Evolutionary conservation across 2,888 invertebrate species (phyloP), one percentile per base, ranked within the genome.

Genomic region (Alitta virens): DNA sequence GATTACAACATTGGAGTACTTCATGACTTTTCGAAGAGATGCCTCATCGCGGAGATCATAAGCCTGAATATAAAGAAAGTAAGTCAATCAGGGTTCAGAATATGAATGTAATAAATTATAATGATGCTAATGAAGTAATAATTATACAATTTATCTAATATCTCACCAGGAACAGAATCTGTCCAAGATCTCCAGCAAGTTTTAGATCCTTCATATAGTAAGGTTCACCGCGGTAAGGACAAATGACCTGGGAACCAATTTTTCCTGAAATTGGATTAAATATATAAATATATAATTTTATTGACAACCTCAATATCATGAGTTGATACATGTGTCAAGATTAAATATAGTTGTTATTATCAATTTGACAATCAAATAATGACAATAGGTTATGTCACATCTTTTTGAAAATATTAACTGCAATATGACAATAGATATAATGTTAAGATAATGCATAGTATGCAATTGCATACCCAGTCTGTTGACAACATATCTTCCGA

Each of bases 1-100:
- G 69, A 99, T 88, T 0, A 98, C 99, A 57, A 98, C 93, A 85
- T 98, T 96, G 1, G 98, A 98, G 84, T 99, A 91, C 77, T 91
- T 90, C 43, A 99, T 88, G 12, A 90, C 89, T 65, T 78, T 83
- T 24, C 81, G 72, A 72, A 99, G 90, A 0, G 92, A 88, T 42
- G 90, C 90, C 68, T 95, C 92, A 85, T 98, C 94, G 46, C 86
- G 84, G 51, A 98, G 78, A 76, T 94, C 83, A 82, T 87, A 96
- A 14, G 91, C 92, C 77, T 91, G 88, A 76, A 72, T 65, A 18
- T 46, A n/a, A 46, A 46, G 7, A 46, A 9, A 16, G 40, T 40
- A 12, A n/a, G n/a, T n/a, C n/a, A n/a, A 12, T 33, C 33, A 33
- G 33, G 33, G 33, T 33, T 33, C n/a, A n/a, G n/a, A n/a, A n/a